Conservation (phyloP, 2,888 invertebrate species). For the Flexamia atlantica region DNA sequence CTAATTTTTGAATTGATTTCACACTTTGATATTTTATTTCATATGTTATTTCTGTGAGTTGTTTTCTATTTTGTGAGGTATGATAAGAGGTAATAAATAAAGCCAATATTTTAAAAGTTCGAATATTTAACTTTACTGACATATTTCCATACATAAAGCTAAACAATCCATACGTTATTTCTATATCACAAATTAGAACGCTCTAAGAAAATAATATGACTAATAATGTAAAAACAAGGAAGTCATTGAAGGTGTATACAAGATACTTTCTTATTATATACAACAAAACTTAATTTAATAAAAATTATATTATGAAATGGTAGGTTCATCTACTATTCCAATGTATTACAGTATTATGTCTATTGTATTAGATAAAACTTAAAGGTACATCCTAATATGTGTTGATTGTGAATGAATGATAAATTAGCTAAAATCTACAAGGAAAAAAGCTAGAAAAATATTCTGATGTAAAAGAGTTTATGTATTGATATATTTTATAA, state of each 20-base stretch:
- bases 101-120: background rate
- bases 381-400: background rate
- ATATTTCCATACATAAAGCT: constrained; percentile 51
- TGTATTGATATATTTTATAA: background rate
- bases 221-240: constrained; percentile 10
- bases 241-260: background rate
- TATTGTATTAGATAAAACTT: background rate
- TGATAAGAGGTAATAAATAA: background rate
- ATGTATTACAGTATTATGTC: background rate
- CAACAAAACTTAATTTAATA: background rate
- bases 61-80: too few relatives aligned
- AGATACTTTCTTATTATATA: background rate
- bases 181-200: constrained; percentile 54
- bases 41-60: too few relatives aligned
- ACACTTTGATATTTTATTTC: too few relatives aligned
- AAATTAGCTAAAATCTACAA: background rate
- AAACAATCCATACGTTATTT: constrained; percentile 46
- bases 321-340: background rate
- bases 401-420: background rate
- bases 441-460: background rate
- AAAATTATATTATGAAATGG: background rate
- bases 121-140: constrained; percentile 14
- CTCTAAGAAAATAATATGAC: constrained; percentile 15
- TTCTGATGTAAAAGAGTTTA: background rate
- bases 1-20: too few relatives aligned